phyloP scores from a whole-genome alignment of 2,113 vertebrate species.

The Passer montanus region DNA sequence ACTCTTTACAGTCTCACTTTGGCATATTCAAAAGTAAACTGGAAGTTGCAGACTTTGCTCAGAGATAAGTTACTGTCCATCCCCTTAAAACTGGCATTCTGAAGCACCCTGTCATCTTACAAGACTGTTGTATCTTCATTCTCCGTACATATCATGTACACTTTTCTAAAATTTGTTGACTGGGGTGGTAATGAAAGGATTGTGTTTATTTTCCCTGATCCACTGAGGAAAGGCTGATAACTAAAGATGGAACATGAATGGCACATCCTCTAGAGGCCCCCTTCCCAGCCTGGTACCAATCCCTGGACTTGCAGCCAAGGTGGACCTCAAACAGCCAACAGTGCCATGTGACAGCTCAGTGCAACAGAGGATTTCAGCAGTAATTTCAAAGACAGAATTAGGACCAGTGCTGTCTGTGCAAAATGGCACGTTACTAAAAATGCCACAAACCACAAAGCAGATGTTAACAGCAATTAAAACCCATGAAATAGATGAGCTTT shows the following conservation, averaged over 20 bases:
- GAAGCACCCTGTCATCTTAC: background rate
- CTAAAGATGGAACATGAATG: background rate
- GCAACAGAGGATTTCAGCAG: background rate
- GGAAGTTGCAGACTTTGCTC: background rate
- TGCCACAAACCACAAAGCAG: background rate
- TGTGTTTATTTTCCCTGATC: background rate
- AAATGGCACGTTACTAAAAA: background rate
- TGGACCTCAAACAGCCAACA: background rate
- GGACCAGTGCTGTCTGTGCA: background rate
- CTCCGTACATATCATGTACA: background rate
- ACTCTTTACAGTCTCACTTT: background rate
- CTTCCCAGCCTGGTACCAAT: background rate
- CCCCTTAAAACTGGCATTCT: background rate
- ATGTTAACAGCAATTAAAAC: background rate
- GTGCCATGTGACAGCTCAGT: background rate
- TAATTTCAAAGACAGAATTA: background rate
- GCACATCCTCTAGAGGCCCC: background rate
- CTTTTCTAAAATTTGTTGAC: background rate
- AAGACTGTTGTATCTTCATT: background rate
- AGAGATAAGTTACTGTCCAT: background rate
- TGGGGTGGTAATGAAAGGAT: background rate
- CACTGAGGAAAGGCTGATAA: background rate
- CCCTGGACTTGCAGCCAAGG: background rate
- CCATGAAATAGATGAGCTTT: background rate
- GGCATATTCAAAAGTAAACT: background rate